Evolutionary conservation across 2,113 vertebrate genomes (phyloP).

Genomic region (Lanius ludovicianus): DNA sequence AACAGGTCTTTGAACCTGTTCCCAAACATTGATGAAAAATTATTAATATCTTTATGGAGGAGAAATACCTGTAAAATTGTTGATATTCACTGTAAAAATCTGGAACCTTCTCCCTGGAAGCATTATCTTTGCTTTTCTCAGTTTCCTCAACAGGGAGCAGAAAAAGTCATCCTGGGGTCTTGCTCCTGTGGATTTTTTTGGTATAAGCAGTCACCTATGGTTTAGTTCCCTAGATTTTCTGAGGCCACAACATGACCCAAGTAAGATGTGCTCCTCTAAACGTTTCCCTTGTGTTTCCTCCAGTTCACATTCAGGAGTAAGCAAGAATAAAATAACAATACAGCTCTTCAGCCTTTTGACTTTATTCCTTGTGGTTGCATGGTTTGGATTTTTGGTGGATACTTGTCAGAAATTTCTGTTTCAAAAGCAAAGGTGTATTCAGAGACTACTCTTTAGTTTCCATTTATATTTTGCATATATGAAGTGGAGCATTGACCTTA

Average conservation of each 20-base stretch:
- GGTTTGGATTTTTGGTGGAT: neutral
- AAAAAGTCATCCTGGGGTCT: neutral
- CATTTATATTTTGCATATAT: neutral
- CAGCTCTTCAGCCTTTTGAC: neutral
- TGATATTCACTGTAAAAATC: neutral
- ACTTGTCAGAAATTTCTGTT: neutral
- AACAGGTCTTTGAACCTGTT: neutral
- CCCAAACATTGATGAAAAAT: neutral
- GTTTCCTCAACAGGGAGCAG: neutral
- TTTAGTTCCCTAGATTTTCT: neutral
- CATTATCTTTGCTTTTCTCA: neutral
- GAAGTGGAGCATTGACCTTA: neutral
- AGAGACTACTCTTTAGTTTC: neutral
- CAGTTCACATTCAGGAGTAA: neutral
- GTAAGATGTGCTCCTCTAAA: neutral
- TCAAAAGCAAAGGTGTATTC: neutral
- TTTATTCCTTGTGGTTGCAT: neutral
- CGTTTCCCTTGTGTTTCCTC: neutral
- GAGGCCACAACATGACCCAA: neutral
- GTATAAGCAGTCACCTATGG: neutral
- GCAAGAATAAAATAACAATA: neutral
- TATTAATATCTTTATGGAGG: neutral
- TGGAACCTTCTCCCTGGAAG: neutral
- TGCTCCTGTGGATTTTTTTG: neutral
- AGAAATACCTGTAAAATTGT: neutral